phyloP scores from a whole-genome alignment of 1,140 invertebrate genomes.

The Condylostylus longicornis region DNA sequence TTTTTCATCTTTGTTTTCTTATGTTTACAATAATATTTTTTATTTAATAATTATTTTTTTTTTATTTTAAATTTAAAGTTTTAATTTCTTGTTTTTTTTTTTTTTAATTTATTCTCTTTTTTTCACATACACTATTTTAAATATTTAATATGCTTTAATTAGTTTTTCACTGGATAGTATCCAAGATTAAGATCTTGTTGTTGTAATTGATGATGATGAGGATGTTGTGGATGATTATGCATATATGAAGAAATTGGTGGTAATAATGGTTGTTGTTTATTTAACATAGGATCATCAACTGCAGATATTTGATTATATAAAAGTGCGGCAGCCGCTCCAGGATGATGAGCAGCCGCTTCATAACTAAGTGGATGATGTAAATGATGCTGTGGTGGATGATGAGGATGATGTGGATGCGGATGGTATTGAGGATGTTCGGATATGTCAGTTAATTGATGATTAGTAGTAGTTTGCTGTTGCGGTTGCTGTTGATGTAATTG shows the following conservation, averaged over 20 bases:
- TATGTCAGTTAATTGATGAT: slow-evolving; percentile 8
- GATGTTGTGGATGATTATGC: slow-evolving; percentile 23
- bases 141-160: slow-evolving; percentile 11
- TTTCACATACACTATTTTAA: neutral
- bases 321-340: no score
- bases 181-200: slow-evolving; percentile 20
- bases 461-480: slow-evolving; percentile 12
- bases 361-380: slow-evolving; percentile 3
- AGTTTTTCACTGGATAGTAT: slow-evolving; percentile 31
- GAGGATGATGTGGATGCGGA: slow-evolving; percentile 15
- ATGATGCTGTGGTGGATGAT: slow-evolving; percentile 3
- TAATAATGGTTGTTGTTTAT: slow-evolving; percentile 22
- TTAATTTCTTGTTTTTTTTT: neutral
- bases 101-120: neutral
- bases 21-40: no score
- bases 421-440: slow-evolving; percentile 22
- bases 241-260: slow-evolving; percentile 29
- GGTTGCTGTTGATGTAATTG: slow-evolving; percentile 13
- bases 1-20: no score
- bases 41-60: no score
- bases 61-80: neutral
- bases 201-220: slow-evolving; percentile 14
- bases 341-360: slow-evolving; percentile 6
- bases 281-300: slow-evolving; percentile 22
- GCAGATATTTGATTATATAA: slow-evolving; percentile 14